Percentiles rank a stretch among this genome's conserved stretches.
Conservation (phyloP, 2,888 invertebrate species). For the Dryococelus australis region DNA sequence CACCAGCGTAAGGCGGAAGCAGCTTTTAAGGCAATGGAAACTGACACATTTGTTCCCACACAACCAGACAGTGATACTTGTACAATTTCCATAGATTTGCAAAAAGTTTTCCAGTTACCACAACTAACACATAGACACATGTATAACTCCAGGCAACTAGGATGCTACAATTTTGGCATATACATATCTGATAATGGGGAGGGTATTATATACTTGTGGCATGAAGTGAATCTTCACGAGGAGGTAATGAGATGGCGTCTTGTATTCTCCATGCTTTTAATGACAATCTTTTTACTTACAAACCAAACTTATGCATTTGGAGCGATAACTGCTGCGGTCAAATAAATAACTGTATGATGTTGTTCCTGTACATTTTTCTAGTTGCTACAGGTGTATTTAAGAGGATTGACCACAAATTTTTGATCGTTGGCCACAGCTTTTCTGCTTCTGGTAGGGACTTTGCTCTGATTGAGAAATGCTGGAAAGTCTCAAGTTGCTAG, state of each 20-base stretch:
- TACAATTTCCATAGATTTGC: constrained; percentile 49
- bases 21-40: background rate
- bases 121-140: constrained; percentile 50
- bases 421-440: constrained; percentile 46
- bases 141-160: constrained; percentile 52
- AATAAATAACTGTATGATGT: constrained; percentile 32
- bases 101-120: constrained; percentile 52
- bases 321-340: constrained; percentile 30
- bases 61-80: constrained; percentile 47
- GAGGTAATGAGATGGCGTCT: constrained; percentile 48
- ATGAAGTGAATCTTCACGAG: constrained; percentile 48
- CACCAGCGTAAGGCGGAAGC: background rate
- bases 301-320: constrained; percentile 28
- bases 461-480: constrained; percentile 45
- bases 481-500: constrained; percentile 34
- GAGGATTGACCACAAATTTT: constrained; percentile 38
- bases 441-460: constrained; percentile 46
- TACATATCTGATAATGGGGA: constrained; percentile 47
- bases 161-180: constrained; percentile 49
- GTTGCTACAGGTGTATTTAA: constrained; percentile 35
- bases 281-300: background rate
- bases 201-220: constrained; percentile 49
- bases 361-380: constrained; percentile 27
- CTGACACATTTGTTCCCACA: constrained; percentile 18
- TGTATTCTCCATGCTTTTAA: constrained; percentile 40